Percentiles rank a stretch among this genome's conserved stretches.
These are phyloP conservation scores for Petrolisthes cinctipes DNA, from an alignment of 2,888 invertebrate genomes.

Conservation along the genomic window DNA sequence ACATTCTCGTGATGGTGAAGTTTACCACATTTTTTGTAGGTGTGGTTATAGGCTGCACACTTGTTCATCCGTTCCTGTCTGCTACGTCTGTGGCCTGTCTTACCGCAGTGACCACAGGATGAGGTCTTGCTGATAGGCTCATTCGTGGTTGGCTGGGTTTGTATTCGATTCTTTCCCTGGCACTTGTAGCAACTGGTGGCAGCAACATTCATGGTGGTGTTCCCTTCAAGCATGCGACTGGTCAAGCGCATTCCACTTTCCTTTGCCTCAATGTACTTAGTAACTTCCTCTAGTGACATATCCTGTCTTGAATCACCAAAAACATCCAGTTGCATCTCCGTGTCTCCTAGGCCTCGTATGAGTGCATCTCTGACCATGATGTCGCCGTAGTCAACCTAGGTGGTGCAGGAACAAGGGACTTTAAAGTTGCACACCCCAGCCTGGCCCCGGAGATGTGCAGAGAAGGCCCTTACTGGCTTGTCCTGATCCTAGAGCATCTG, in stretches of 20 bases:
- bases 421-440: constrained; percentile 7
- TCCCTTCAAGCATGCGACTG: neutral
- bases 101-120: neutral
- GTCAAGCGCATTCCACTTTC: neutral
- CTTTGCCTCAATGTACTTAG: neutral
- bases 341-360: neutral
- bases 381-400: constrained; percentile 1
- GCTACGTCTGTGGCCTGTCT: neutral
- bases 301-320: neutral
- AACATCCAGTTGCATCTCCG: neutral
- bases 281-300: constrained; percentile 6
- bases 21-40: neutral
- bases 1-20: constrained; percentile 10
- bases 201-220: neutral
- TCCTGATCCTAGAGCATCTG: constrained; percentile 22
- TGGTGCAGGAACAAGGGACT: neutral
- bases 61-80: neutral
- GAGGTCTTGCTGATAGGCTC: neutral
- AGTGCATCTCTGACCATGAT: too few relatives aligned
- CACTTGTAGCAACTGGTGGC: too few relatives aligned
- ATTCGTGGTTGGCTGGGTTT: neutral
- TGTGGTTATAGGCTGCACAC: neutral
- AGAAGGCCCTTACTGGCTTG: constrained; percentile 19
- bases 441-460: constrained; percentile 20
- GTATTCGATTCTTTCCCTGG: neutral